Evolutionary conservation across 2,888 invertebrate species (phyloP).

Genomic region (Eurytoma adleriae): DNA sequence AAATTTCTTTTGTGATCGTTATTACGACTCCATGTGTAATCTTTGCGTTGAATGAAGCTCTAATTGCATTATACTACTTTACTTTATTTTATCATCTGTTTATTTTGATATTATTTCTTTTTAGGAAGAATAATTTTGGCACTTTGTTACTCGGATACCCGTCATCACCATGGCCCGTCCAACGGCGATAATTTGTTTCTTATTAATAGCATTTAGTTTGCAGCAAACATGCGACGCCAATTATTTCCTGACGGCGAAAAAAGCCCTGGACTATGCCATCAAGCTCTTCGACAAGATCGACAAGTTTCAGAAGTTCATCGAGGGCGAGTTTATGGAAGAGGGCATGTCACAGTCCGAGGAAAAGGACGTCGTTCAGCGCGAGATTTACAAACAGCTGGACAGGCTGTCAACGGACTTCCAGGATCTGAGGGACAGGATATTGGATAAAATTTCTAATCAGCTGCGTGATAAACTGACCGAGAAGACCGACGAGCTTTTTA

Average conservation of each 20-base stretch:
- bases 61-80: too few relatives aligned
- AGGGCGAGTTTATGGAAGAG: not conserved
- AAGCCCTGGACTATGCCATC: conserved; percentile 3
- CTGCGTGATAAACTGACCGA: conserved; percentile 36
- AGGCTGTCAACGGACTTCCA: conserved; percentile 13
- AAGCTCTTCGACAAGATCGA: conserved; percentile 8
- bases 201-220: conserved; percentile 1
- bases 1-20: too few relatives aligned
- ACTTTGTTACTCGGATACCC: not conserved
- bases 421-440: conserved; percentile 16
- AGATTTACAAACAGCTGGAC: conserved; percentile 4
- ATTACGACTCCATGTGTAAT: too few relatives aligned
- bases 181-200: not conserved
- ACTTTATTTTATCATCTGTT: too few relatives aligned
- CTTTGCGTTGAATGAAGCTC: too few relatives aligned
- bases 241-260: not conserved
- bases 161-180: not conserved
- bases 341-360: not conserved
- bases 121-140: too few relatives aligned
- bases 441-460: conserved; percentile 17
- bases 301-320: conserved; percentile 16
- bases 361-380: not conserved
- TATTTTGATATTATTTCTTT: too few relatives aligned
- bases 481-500: conserved; percentile 32
- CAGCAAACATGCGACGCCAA: conserved; percentile 12